Conservation (phyloP, 1,140 invertebrate genomes). For the Druon quercuslanigerum region DNA sequence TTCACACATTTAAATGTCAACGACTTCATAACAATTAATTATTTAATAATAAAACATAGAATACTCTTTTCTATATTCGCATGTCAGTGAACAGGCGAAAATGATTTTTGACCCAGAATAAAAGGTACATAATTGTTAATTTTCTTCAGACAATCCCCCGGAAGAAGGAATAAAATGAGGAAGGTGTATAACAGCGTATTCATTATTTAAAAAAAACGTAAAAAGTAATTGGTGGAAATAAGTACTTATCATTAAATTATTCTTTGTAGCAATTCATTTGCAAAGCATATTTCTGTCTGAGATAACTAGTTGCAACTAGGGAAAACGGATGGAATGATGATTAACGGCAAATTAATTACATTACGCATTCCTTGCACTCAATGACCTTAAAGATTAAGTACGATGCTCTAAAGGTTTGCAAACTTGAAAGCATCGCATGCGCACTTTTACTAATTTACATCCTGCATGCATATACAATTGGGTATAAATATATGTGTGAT, state of each 20-base stretch:
- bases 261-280: constrained; percentile 7
- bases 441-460: not conserved
- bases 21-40: too few species aligned
- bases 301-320: constrained; percentile 7
- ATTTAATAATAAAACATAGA: too few species aligned
- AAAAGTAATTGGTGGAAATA: not conserved
- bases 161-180: too few species aligned
- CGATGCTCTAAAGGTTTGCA: constrained; percentile 11
- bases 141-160: too few species aligned
- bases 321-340: constrained; percentile 9
- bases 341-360: constrained; percentile 33
- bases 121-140: too few species aligned
- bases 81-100: too few species aligned
- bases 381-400: not conserved
- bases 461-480: too few species aligned
- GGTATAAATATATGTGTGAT: too few species aligned
- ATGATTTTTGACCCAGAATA: too few species aligned
- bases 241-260: constrained; percentile 14
- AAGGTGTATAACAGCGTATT: too few species aligned
- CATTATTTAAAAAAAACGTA: not conserved
- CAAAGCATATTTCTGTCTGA: not conserved
- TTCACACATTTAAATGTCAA: too few species aligned
- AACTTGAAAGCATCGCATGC: not conserved
- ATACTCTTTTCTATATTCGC: too few species aligned
- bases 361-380: constrained; percentile 37